phyloP scores from a whole-genome alignment of 2,113 vertebrate species.

The Poecile atricapillus region DNA sequence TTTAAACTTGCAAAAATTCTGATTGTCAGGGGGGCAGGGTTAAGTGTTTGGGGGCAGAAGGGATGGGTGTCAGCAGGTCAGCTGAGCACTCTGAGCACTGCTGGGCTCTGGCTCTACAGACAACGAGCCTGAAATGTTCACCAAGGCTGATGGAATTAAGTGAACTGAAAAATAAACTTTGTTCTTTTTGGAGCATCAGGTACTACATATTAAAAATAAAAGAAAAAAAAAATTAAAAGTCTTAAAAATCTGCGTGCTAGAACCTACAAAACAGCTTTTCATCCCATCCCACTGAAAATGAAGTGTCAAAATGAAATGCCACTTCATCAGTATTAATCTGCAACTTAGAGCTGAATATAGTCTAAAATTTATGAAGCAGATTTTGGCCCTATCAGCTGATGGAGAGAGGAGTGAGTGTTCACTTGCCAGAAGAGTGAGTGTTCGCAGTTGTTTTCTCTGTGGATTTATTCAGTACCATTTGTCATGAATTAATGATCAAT shows the following conservation, averaged over 20 bases:
- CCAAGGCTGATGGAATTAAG: not conserved
- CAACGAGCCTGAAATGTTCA: not conserved
- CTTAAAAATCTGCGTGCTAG: not conserved
- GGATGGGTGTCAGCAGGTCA: not conserved
- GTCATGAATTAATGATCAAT: constrained; percentile 63
- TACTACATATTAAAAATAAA: not conserved
- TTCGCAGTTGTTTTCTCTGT: constrained; percentile 32
- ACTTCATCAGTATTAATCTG: not conserved
- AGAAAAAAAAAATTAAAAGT: not conserved
- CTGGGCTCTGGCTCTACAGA: not conserved
- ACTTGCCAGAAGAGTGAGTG: constrained; percentile 40
- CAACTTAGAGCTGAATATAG: not conserved
- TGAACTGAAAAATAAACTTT: not conserved
- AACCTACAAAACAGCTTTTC: not conserved
- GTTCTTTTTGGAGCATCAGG: not conserved
- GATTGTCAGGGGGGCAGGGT: not conserved
- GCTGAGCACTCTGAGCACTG: not conserved
- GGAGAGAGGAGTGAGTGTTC: constrained; percentile 2
- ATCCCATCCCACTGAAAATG: not conserved
- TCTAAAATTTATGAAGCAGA: constrained; percentile 25
- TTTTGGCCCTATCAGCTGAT: constrained; percentile 19
- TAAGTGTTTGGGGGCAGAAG: not conserved
- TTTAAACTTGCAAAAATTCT: not conserved
- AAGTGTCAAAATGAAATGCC: not conserved
- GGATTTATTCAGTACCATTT: constrained; percentile 50